These are phyloP conservation scores for Tipula lateralis DNA, from an alignment of 2,888 invertebrate species.

Conservation along the genomic window DNA sequence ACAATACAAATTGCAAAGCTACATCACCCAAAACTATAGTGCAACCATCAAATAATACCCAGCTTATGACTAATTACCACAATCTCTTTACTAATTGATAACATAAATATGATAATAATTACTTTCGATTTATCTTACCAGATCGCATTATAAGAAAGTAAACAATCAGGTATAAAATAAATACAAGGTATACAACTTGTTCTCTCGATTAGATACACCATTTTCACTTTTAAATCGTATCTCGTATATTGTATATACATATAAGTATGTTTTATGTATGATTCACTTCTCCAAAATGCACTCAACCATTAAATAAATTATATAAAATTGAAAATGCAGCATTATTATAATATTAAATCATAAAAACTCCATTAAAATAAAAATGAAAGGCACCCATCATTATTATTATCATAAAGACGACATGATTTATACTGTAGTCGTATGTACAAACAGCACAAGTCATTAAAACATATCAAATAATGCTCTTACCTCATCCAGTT, in stretches of 20 bases:
- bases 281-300: background rate
- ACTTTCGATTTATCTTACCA: background rate
- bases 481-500: background rate
- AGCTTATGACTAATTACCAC: too few relatives aligned
- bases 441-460: background rate
- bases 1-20: too few relatives aligned
- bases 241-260: too few relatives aligned
- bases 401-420: too few relatives aligned
- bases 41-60: too few relatives aligned
- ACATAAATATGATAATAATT: background rate
- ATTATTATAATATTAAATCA: background rate
- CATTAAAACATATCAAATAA: background rate
- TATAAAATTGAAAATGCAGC: background rate
- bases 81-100: too few relatives aligned
- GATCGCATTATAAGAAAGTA: background rate
- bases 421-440: background rate
- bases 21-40: too few relatives aligned
- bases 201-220: background rate
- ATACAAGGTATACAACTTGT: background rate
- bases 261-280: too few relatives aligned
- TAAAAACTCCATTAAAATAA: background rate
- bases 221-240: background rate
- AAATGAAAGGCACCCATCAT: background rate
- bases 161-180: background rate
- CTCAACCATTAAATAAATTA: background rate